Base-by-base conservation (phyloP, 2,797 vertebrate genomes). In the Lates japonicus region DNA sequence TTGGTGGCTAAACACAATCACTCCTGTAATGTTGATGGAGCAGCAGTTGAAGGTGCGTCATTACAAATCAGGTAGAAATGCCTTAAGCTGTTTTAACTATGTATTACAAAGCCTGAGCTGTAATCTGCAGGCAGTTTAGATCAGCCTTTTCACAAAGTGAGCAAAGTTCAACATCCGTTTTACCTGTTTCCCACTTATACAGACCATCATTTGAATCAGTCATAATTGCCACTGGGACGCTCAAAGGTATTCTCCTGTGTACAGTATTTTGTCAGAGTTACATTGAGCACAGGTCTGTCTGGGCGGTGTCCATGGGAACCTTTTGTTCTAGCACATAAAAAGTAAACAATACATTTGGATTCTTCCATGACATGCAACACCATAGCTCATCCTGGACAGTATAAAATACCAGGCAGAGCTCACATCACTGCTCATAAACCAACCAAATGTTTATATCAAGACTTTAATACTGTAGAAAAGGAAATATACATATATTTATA, bases 1-100 rank as follows among this genome's bases (percentile, higher is more conserved):
- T 90, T 94, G 90, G 84, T 92, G 92, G 86, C 85, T 87, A 93
- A 94, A 94, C 91, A 93, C 69, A n/a, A 44, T 62, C 48, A 4
- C 42, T 63, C 61, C 74, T 12, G 80, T 70, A 37, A 78, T 92
- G 90, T 92, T 93, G 89, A 89, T 39, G 68, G 80, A 87, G 85
- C 86, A 91, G 88, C 88, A 90, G 81, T 16, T 8, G 71, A 57
- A 83, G 91, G 76, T 90, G 87, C 91, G 87, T 93, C 91, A 92
- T 71, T 77, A 70, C 74, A 83, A 84, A 87, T 83, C 84, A 75
- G 70, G 75, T 79, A 85, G 78, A 89, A 86, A 81, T 41, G 61
- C 80, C 76, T 37, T 87, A 88, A 92, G 79, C 91, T 58, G 81
- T 88, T 66, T 83, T 80, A 86, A 90, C 71, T 80, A 82, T 88